Conservation (phyloP, 2,888 invertebrate species). For the Toxonevra muliebris region DNA sequence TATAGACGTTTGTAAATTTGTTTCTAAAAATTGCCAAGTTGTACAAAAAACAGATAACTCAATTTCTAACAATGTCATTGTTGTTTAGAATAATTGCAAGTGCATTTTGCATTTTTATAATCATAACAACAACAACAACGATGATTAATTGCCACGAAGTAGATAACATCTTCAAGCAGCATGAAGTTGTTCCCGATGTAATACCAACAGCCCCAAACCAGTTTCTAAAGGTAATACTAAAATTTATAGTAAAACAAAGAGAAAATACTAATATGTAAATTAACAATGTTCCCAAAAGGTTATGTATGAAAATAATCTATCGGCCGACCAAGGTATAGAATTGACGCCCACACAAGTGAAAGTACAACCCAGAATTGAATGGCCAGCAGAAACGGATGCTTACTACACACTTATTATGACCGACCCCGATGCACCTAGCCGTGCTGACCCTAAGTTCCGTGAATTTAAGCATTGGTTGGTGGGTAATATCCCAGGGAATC, state of each 20-base stretch:
- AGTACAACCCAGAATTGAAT: constrained; percentile 46
- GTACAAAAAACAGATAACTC: not conserved
- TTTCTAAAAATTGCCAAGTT: too few relatives aligned
- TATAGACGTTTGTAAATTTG: too few relatives aligned
- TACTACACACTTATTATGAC: constrained; percentile 51
- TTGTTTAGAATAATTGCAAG: constrained; percentile 1
- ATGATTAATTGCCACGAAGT: constrained; percentile 18
- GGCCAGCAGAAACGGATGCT: constrained; percentile 39
- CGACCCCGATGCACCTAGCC: constrained; percentile 88
- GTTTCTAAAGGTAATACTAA: constrained; percentile 39
- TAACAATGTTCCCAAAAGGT: constrained; percentile 30
- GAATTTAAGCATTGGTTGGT: constrained; percentile 93
- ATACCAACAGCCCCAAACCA: constrained; percentile 44
- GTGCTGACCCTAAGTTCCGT: constrained; percentile 77
- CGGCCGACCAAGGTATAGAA: constrained; percentile 71
- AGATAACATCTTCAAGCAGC: constrained; percentile 35
- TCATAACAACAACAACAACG: not conserved
- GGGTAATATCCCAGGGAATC: constrained; percentile 79
- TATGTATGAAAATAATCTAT: constrained; percentile 56
- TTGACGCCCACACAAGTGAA: constrained; percentile 73
- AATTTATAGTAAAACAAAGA: too few relatives aligned
- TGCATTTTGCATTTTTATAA: constrained; percentile 11
- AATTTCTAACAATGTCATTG: not conserved
- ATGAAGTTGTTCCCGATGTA: constrained; percentile 49
- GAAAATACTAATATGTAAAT: not conserved